These are phyloP conservation scores for Nudaria mundana DNA, from an alignment of 2,888 invertebrate genomes.

Conservation along the genomic window DNA sequence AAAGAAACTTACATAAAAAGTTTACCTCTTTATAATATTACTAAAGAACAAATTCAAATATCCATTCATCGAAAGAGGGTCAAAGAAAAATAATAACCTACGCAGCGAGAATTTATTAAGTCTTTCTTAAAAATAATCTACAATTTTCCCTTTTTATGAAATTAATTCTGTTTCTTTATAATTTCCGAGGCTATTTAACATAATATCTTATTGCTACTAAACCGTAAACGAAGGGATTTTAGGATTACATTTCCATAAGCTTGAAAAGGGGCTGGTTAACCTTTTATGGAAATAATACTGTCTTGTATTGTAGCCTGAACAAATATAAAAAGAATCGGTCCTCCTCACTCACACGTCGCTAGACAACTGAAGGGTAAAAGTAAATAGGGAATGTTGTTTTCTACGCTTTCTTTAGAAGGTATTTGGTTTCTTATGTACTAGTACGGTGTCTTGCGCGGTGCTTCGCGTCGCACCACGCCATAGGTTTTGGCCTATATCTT, in stretches of 20 bases:
- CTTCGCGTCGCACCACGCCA: no score
- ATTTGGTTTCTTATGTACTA: no score
- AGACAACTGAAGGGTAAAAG: conserved; percentile 7
- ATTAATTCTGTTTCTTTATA: conserved; percentile 6
- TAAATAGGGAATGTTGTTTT: conserved; percentile 5
- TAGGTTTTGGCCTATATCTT: no score
- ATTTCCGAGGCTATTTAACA: conserved; percentile 15
- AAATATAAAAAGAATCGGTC: conserved; percentile 41
- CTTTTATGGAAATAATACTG: conserved; percentile 47
- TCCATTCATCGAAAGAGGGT: no score
- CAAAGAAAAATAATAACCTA: no score
- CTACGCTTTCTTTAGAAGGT: no score
- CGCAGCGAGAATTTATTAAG: no score
- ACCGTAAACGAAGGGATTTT: conserved; percentile 30
- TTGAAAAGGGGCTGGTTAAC: conserved; percentile 31
- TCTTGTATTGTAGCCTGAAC: conserved; percentile 45
- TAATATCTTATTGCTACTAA: conserved; percentile 31
- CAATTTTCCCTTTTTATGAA: neutral
- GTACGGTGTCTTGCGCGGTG: no score
- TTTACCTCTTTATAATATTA: no score
- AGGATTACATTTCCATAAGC: conserved; percentile 35
- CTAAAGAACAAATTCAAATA: no score
- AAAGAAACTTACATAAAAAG: no score
- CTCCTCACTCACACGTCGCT: conserved; percentile 12
- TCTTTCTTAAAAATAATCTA: no score